phyloP scores from a whole-genome alignment of 2,113 vertebrate genomes.

The Glaucidium brasilianum region DNA sequence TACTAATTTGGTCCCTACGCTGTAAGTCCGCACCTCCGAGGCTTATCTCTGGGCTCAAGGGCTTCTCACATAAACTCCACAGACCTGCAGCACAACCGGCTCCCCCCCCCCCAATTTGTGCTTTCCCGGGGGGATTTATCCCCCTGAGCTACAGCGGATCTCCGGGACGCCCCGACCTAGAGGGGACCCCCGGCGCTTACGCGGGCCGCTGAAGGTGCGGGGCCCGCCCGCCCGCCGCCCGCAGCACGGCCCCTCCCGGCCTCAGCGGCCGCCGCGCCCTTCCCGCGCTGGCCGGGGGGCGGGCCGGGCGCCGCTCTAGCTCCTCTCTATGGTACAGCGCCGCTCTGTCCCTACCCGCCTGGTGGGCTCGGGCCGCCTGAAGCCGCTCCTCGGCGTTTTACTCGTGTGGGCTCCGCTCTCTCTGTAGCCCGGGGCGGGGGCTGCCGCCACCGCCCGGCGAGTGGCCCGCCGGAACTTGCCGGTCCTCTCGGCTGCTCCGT shows the following conservation, averaged over 20 bases:
- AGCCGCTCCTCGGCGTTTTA: too few species aligned
- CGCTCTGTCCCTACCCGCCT: background rate
- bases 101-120: background rate
- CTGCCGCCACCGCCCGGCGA: background rate
- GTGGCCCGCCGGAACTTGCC: background rate
- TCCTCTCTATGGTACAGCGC: background rate
- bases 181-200: too few species aligned
- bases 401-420: too few species aligned
- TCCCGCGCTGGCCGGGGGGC: background rate
- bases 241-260: too few species aligned
- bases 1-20: rapidly evolving
- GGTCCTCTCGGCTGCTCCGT: too few species aligned
- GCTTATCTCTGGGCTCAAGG: background rate
- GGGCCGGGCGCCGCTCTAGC: background rate
- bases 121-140: background rate
- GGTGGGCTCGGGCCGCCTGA: too few species aligned
- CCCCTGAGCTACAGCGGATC: background rate
- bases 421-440: background rate
- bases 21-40: rapidly evolving
- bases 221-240: background rate
- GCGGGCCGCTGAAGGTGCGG: too few species aligned
- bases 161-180: background rate
- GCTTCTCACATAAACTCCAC: background rate
- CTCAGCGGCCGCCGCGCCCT: background rate
- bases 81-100: background rate